phyloP scores from a whole-genome alignment of 2,797 vertebrate genomes.

The Trichosurus vulpecula region DNA sequence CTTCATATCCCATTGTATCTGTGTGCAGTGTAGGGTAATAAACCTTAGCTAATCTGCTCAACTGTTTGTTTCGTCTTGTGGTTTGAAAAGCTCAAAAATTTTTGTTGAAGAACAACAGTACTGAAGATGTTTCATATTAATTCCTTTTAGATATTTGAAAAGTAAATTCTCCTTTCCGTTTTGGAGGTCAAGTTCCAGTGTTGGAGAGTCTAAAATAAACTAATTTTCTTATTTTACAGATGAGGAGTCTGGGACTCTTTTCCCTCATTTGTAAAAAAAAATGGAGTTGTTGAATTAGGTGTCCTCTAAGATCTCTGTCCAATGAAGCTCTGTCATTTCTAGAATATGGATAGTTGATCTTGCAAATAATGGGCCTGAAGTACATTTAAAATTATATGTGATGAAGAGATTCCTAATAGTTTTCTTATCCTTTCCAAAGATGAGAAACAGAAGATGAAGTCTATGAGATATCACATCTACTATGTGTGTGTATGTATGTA shows the following conservation, averaged over 20 bases:
- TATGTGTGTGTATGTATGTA: not conserved
- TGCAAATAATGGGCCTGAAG: not conserved
- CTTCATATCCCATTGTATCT: not conserved
- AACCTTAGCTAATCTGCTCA: not conserved
- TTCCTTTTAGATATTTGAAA: not conserved
- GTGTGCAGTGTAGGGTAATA: not conserved
- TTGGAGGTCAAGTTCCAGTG: not conserved
- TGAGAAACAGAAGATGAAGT: not conserved
- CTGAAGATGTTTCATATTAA: not conserved
- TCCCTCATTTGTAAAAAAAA: not conserved
- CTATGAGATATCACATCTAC: not conserved
- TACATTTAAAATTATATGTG: not conserved
- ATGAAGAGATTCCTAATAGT: not conserved
- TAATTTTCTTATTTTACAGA: not conserved
- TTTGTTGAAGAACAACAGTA: not conserved
- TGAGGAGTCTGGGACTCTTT: not conserved
- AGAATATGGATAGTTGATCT: not conserved
- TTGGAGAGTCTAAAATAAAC: not conserved
- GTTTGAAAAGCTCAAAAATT: not conserved
- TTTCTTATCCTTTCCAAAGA: not conserved
- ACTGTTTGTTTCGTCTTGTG: not conserved
- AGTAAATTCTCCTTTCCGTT: not conserved
- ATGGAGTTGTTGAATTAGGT: not conserved
- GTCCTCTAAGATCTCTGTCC: not conserved
- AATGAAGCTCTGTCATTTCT: not conserved